phyloP scores from a whole-genome alignment of 1,140 invertebrate species.

The Apolygus lucorum region DNA sequence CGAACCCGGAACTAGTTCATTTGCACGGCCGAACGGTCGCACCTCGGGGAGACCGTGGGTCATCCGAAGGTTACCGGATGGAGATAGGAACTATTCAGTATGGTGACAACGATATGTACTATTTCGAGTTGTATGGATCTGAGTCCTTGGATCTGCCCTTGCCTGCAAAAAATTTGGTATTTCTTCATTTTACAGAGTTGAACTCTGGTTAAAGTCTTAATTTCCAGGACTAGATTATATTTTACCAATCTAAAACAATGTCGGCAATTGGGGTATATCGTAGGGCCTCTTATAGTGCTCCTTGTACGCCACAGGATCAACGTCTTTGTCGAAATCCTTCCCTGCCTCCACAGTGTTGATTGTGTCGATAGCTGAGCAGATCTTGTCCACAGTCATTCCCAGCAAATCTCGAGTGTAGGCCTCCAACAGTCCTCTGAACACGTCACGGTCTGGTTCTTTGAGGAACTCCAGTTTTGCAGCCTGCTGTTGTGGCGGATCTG shows the following conservation, averaged over 20 bases:
- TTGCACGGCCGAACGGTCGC: too few species aligned
- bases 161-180: too few species aligned
- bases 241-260: not conserved
- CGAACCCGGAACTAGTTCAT: too few species aligned
- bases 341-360: not conserved
- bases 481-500: not conserved
- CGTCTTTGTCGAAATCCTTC: constrained; percentile 7
- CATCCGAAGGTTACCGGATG: too few species aligned
- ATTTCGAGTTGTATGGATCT: too few species aligned
- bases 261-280: not conserved
- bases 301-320: not conserved
- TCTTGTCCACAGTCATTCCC: not conserved
- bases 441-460: not conserved
- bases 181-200: too few species aligned
- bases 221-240: too few species aligned
- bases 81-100: too few species aligned
- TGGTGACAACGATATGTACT: too few species aligned
- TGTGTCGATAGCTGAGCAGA: not conserved
- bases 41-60: too few species aligned
- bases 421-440: not conserved
- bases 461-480: not conserved
- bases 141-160: too few species aligned
- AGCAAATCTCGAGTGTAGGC: not conserved
- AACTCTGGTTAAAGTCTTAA: too few species aligned
- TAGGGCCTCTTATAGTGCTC: not conserved